phyloP scores from a whole-genome alignment of 30 jellyfish, hydroid and myxozoan species.

The Cassiopea andromeda region DNA sequence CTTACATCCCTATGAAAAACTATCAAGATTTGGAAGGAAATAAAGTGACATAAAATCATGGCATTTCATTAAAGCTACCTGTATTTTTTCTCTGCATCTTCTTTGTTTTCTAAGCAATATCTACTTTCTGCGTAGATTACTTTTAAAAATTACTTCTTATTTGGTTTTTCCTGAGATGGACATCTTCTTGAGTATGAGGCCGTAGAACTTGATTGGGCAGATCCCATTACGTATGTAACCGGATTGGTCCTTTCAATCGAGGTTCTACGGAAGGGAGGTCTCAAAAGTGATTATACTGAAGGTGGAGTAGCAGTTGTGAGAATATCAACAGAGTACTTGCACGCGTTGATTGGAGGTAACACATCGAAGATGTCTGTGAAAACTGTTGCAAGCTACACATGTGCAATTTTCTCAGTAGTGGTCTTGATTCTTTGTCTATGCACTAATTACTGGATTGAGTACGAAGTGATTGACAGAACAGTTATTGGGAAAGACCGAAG shows the following conservation, averaged over 20 bases:
- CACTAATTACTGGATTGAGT: slow-evolving; percentile 93
- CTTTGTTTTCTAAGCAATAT: too few species aligned
- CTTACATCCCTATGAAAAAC: too few species aligned
- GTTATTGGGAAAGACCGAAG: slow-evolving; percentile 20
- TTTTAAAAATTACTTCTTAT: too few species aligned
- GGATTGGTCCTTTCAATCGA: slow-evolving; percentile 35
- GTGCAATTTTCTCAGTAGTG: slow-evolving; percentile 83
- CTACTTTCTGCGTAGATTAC: too few species aligned
- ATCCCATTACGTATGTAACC: not conserved
- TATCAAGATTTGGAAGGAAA: too few species aligned
- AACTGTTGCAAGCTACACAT: slow-evolving; percentile 82
- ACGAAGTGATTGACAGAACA: slow-evolving; percentile 39
- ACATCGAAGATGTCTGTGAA: slow-evolving; percentile 69
- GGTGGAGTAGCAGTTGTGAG: slow-evolving; percentile 41
- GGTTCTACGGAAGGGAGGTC: slow-evolving; percentile 63
- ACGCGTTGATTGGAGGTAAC: not conserved
- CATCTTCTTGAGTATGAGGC: slow-evolving; percentile 30
- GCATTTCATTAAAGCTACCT: too few species aligned
- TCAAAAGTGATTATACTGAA: slow-evolving; percentile 43
- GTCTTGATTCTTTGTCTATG: slow-evolving; percentile 82
- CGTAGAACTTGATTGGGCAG: slow-evolving; percentile 3
- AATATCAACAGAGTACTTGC: not conserved
- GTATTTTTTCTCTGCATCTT: too few species aligned
- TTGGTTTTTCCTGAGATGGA: not conserved
- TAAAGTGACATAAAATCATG: too few species aligned